phyloP scores from a whole-genome alignment of 2,888 invertebrate species.

The Eumerus sabulonum region DNA sequence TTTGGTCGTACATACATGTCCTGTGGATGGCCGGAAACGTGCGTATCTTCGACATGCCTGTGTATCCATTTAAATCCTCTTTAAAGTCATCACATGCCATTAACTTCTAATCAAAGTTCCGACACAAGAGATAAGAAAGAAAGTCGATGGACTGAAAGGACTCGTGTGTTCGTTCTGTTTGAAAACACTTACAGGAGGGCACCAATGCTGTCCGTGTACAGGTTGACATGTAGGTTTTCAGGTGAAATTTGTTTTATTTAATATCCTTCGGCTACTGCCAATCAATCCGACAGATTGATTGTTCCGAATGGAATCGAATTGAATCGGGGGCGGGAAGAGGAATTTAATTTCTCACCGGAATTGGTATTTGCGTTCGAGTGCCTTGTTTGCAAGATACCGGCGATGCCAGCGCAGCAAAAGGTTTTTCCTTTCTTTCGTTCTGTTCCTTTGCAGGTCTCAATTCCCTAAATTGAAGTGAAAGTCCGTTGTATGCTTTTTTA shows the following conservation, averaged over 20 bases:
- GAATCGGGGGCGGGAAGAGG: not conserved
- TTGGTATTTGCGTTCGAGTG: slow-evolving; percentile 49
- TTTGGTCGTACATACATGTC: not conserved
- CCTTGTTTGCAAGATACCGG: slow-evolving; percentile 32
- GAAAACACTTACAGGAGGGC: not conserved
- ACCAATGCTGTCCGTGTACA: not conserved
- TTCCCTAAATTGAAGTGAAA: slow-evolving; percentile 52
- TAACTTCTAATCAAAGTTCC: slow-evolving; percentile 51
- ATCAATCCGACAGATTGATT: slow-evolving; percentile 23
- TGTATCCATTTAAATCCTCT: slow-evolving; percentile 33
- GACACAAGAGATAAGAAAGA: not conserved
- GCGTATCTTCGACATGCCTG: not conserved
- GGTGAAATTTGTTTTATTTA: too few species aligned
- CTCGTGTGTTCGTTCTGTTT: not conserved
- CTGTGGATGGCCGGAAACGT: slow-evolving; percentile 2
- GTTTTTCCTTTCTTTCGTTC: slow-evolving; percentile 23
- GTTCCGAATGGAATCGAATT: not conserved
- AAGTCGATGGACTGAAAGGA: not conserved
- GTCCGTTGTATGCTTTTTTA: slow-evolving; percentile 25
- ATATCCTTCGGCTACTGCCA: not conserved
- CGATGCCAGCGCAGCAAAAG: slow-evolving; percentile 33
- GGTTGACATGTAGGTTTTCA: too few species aligned
- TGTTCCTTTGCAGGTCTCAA: slow-evolving; percentile 27
- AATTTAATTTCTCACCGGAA: slow-evolving; percentile 54
- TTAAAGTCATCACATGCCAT: slow-evolving; percentile 58